Percentiles rank a stretch among this genome's conserved stretches.
phyloP scores from a whole-genome alignment of 2,113 vertebrate species.

The Psephotus haematonotus region DNA sequence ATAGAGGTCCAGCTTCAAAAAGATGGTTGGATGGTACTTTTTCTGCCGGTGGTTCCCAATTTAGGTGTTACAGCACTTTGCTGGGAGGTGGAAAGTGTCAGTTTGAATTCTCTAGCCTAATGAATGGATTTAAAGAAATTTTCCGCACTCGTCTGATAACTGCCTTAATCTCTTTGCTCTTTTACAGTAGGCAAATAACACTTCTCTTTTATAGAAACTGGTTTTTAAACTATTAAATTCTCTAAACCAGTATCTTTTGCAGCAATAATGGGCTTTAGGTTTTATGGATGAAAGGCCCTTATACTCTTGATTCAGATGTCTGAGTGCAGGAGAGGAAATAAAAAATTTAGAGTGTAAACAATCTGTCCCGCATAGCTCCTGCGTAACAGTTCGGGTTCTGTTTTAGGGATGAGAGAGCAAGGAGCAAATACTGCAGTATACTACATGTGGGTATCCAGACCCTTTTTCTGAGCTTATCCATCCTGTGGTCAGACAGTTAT shows the following conservation, averaged over 20 bases:
- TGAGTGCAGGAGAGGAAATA: neutral
- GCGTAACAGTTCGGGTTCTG: neutral
- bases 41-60: neutral
- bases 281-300: neutral
- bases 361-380: neutral
- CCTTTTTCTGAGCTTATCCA: neutral
- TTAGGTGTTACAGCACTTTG: neutral
- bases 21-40: neutral
- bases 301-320: neutral
- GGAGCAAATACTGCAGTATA: neutral
- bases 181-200: neutral
- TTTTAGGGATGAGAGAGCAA: neutral
- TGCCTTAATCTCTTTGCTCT: neutral
- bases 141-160: neutral
- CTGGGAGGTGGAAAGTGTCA: neutral
- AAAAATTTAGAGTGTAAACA: neutral
- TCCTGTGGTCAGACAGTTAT: rapidly evolving
- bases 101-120: neutral
- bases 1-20: neutral
- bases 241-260: neutral
- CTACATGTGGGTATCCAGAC: neutral
- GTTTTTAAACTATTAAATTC: neutral
- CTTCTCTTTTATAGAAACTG: neutral
- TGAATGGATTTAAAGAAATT: neutral
- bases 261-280: neutral